Evolutionary conservation across 2,113 vertebrate species (phyloP).

Genomic region (Malurus alboscapulatus): DNA sequence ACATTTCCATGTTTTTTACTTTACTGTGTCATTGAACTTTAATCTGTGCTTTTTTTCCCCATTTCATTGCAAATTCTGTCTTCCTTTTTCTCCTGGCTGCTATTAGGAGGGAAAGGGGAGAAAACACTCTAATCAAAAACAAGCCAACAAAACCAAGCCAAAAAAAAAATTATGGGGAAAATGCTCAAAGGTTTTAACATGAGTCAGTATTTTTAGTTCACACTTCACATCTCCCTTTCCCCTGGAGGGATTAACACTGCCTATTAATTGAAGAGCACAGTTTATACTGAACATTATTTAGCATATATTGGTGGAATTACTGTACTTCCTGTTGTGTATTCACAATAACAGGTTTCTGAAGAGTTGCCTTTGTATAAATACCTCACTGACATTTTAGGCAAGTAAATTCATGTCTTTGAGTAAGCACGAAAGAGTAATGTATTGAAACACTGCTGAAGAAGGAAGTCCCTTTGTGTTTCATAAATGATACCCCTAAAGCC

Average conservation of each 20-base stretch:
- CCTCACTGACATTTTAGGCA: constrained; percentile 84
- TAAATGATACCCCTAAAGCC: constrained; percentile 69
- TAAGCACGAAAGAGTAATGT: constrained; percentile 81
- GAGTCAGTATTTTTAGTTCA: constrained; percentile 48
- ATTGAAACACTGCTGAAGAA: constrained; percentile 86
- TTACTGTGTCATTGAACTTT: not conserved
- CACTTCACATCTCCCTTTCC: constrained; percentile 1
- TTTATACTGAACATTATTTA: constrained; percentile 72
- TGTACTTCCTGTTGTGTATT: constrained; percentile 76
- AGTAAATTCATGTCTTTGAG: constrained; percentile 87
- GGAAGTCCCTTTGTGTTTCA: constrained; percentile 86
- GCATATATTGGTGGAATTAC: constrained; percentile 64
- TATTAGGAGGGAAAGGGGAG: not conserved
- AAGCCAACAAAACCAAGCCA: not conserved
- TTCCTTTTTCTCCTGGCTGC: not conserved
- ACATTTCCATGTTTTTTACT: not conserved
- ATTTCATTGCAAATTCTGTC: not conserved
- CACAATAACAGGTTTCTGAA: constrained; percentile 78
- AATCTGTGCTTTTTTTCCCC: not conserved
- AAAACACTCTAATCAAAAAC: not conserved
- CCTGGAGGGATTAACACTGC: constrained; percentile 51
- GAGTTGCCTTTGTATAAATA: constrained; percentile 86
- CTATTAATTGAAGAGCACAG: constrained; percentile 49
- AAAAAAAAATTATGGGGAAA: constrained; percentile 20
- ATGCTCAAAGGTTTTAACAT: not conserved